Conservation (phyloP, 2,888 invertebrate genomes). For the Noctua comes region DNA sequence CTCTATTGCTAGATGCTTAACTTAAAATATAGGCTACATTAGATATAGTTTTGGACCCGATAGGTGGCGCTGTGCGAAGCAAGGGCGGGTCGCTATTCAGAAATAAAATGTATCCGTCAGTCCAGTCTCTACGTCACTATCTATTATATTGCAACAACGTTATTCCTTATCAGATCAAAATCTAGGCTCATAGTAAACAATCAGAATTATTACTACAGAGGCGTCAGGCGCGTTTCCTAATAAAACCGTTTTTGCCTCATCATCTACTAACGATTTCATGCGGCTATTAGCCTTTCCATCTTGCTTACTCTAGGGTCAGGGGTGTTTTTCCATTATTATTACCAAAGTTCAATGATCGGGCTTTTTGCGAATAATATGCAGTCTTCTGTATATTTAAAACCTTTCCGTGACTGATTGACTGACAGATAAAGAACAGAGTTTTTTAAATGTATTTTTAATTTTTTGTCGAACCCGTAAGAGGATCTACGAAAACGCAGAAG, state of each 20-base stretch:
- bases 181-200: constrained; percentile 22
- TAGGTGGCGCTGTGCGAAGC: too few species aligned
- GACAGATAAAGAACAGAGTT: not conserved
- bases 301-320: constrained; percentile 35
- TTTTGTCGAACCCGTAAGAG: not conserved
- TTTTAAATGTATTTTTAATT: not conserved
- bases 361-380: constrained; percentile 1
- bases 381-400: not conserved
- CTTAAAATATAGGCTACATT: too few species aligned
- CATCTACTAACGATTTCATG: constrained; percentile 65
- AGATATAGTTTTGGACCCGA: too few species aligned
- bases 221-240: constrained; percentile 50
- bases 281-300: constrained; percentile 60
- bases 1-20: too few species aligned
- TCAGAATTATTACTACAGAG: constrained; percentile 35
- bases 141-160: not conserved
- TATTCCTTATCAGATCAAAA: not conserved
- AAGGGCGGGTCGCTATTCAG: not conserved
- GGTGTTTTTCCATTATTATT: constrained; percentile 43
- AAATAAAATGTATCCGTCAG: not conserved
- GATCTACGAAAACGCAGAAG: not conserved
- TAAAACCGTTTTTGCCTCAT: constrained; percentile 64
- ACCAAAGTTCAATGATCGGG: constrained; percentile 27
- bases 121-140: not conserved
- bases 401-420: not conserved